Base-by-base conservation (phyloP, 2,797 vertebrate species). In the Falco peregrinus region DNA sequence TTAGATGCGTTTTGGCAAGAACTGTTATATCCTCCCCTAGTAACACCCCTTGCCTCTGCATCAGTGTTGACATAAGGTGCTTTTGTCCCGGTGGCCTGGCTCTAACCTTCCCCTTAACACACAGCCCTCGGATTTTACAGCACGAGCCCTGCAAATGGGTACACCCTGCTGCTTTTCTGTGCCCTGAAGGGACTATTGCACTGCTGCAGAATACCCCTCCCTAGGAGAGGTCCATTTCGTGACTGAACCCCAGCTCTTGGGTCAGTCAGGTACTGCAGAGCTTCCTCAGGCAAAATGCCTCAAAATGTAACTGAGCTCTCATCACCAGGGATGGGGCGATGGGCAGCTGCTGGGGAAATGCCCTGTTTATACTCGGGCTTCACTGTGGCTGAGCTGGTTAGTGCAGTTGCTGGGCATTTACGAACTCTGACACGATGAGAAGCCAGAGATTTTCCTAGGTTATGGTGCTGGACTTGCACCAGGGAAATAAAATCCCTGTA, bases 361-460 rank as follows among this genome's bases (percentile, higher is more conserved):
- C 6, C 39, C 33, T 59, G 37, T 63, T 71, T 15, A 3, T 35
- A 48, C 13, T 1, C 21, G 7, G 9, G 41, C 39, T 80, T n/a
- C 0, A 2, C 63, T 61, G 48, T 0, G 0, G 45, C 43, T 21
- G 25, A 80, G n/a, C 35, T 64, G n/a, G 19, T 11, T 74, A 29
- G 7, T 86, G 70, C 51, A 78, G 39, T 11, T 61, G 10, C 68
- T 61, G 48, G 22, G 19, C 50, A 43, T 82, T 89, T 74, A 57
- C 0, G 2, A 67, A 57, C 26, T 53, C 47, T 0, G 3, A n/a
- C 45, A 37, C 0, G 0, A 73, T 84, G 59, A 87, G 64, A 95
- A 92, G 45, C 14, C 47, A 80, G 54, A 87, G 48, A 29, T 78
- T 74, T 76, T 68, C 87, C 75, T 54, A 78, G 41, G 73, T 77